Evolutionary conservation across 2,888 invertebrate species (phyloP), one percentile per base, ranked within the genome.

Genomic region (Drosophila mayaguana): DNA sequence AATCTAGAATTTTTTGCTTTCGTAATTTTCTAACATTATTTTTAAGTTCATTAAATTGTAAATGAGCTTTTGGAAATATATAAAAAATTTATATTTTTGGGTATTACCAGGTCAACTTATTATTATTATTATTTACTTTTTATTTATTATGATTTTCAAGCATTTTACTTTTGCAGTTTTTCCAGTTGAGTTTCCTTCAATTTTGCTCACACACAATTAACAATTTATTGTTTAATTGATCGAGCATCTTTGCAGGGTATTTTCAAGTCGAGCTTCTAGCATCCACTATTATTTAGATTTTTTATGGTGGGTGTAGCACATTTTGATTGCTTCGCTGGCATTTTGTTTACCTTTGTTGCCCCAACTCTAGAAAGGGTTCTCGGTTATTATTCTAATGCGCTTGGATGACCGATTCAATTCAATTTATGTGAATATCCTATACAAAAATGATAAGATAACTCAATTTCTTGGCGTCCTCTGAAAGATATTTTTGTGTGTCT

Each of bases 321-420:
- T 74, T 78, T 71, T 74, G 75, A 75, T 73, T 75, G 55, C 61
- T 59, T 43, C 18, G 40, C 43, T 34, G 46, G 60, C 64, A 60
- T 65, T 75, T 66, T 75, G 65, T 75, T 74, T 75, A 65, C 69
- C 22, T 69, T 65, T 48, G 22, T 20, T 73, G 45, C 40, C 57
- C 43, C 60, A 55, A 43, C 45, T 73, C 55, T 9, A 12, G 54
- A 72, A 72, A 65, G 62, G 73, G 54, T 63, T 54, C 65, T 25
- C 34, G 11, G 28, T 54, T 36, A 64, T 46, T 57, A 45, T 64
- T 43, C 46, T 40, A 57, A 50, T 65, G 43, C 54, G 51, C 59
- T 62, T 53, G 50, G 53, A 20, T 53, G 64, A 38, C 20, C 40
- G 18, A 48, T 42, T 32, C 36, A 42, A 48, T 42, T 32, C 36